Base-by-base conservation (phyloP, 2,113 vertebrate genomes). In the Takifugu flavidus region DNA sequence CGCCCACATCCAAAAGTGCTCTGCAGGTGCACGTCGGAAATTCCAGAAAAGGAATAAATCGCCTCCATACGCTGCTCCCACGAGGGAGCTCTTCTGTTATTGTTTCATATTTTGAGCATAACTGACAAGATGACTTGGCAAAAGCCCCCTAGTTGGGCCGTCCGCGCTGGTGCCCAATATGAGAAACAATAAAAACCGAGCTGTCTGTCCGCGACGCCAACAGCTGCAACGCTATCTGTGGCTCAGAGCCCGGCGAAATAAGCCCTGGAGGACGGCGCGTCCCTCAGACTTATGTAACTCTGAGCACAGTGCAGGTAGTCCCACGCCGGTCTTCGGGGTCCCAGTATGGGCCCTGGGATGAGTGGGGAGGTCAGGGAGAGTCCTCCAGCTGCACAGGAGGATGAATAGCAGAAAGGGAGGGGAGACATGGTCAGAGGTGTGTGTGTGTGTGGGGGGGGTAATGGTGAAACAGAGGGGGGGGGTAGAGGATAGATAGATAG, bases 361-460 rank as follows among this genome's bases (percentile, higher is more conserved):
- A 78, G 76, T 78, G 67, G 69, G 66, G 67, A 76, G 88, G 89
- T 90, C 89, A 89, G 78, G 56, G 65, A 80, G 77, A 89, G 86
- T 83, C 78, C 85, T 89, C 81, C 87, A 89, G 84, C 85, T 88
- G 85, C 79, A 75, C 74, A 74, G 2, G 58, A 81, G 72, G 77
- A 88, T 88, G 75, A 86, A 86, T 82, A 72, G 70, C n/a, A 39
- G 62, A 67, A 20, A 20, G 20, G 20, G 20, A 20, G 70, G 58
- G 51, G 74, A 73, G 77, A 75, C 75, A 68, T 82, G 79, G 79
- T 20, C 20, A 20, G 20, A 20, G 20, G 20, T 20, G 20, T 20
- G 84, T 25, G 50, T 25, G 11, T 3, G 2, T 51, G 15, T 1
- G 6, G 39, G 53, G 31, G 59, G 34, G 49, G 69, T 63, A 58